Percentiles rank a stretch among this genome's conserved stretches.
Conservation (phyloP, 2,888 invertebrate genomes). For the Brachyopa scutellaris region DNA sequence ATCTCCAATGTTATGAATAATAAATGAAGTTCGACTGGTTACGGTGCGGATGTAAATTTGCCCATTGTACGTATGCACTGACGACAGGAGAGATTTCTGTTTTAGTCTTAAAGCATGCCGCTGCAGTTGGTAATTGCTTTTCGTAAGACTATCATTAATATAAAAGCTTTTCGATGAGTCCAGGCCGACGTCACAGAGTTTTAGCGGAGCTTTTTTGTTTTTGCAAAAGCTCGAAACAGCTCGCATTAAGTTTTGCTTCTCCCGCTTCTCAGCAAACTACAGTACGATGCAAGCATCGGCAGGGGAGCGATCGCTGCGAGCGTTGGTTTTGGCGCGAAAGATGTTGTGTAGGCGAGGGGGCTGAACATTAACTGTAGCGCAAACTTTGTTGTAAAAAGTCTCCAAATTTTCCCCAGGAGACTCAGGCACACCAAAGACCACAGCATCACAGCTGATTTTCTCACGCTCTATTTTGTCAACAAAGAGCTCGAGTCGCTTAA, state of each 20-base stretch:
- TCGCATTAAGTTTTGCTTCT: background rate
- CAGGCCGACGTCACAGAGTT: too few relatives aligned
- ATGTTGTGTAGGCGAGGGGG: slow-evolving; percentile 13
- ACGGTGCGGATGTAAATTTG: slow-evolving; percentile 1
- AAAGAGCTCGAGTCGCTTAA: too few relatives aligned
- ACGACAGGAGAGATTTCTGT: slow-evolving; percentile 14
- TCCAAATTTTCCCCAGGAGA: too few relatives aligned
- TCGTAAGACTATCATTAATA: too few relatives aligned
- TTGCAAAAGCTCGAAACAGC: background rate
- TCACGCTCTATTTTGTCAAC: background rate
- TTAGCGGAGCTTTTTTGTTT: background rate
- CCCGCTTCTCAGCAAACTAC: slow-evolving; percentile 1
- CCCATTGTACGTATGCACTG: slow-evolving; percentile 13
- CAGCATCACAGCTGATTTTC: slow-evolving; percentile 8
- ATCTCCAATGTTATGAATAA: background rate
- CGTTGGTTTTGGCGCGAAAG: too few relatives aligned
- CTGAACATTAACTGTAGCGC: too few relatives aligned
- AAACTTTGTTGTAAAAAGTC: too few relatives aligned
- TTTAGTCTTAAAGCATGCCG: slow-evolving; percentile 9
- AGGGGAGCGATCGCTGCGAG: too few relatives aligned
- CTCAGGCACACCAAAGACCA: too few relatives aligned
- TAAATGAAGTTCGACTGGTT: background rate
- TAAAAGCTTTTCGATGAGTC: background rate
- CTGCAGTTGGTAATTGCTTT: too few relatives aligned
- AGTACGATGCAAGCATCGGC: background rate